These are phyloP conservation scores for Sesia bembeciformis DNA, from an alignment of 2,888 invertebrate species.

Conservation along the genomic window DNA sequence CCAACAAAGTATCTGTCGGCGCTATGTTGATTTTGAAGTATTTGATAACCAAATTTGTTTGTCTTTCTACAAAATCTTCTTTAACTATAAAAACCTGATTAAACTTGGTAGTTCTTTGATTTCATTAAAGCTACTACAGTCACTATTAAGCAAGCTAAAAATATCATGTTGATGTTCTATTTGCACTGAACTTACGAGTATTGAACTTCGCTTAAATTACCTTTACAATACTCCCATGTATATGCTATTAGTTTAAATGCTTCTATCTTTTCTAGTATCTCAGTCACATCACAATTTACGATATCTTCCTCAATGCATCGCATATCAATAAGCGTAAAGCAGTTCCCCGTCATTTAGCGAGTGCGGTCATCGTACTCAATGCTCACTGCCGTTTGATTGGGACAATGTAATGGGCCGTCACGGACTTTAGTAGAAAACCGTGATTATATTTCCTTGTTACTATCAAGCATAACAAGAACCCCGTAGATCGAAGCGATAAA, in stretches of 20 bases:
- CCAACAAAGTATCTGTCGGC: conserved; percentile 41
- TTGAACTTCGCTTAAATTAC: no score
- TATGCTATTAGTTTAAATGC: no score
- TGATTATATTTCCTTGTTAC: conserved; percentile 40
- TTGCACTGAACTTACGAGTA: no score
- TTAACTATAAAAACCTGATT: no score
- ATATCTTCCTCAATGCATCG: conserved; percentile 27
- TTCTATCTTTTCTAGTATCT: conserved; percentile 15
- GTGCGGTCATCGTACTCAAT: conserved; percentile 60
- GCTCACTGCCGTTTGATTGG: conserved; percentile 64
- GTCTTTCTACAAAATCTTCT: no score
- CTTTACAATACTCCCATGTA: no score
- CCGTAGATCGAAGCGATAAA: conserved; percentile 42
- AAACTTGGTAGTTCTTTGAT: no score
- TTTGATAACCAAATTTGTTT: no score
- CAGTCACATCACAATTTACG: conserved; percentile 16
- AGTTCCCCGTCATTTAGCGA: conserved; percentile 61
- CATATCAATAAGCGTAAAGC: conserved; percentile 29
- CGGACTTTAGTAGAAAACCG: conserved; percentile 21
- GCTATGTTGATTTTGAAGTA: conserved; percentile 8
- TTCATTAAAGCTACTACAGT: no score
- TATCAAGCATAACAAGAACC: conserved; percentile 46
- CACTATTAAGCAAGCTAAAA: no score
- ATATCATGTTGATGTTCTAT: no score
- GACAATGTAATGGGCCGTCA: conserved; percentile 43